Percentiles rank a stretch among this genome's conserved stretches.
These are phyloP conservation scores for Nomada lathburiana DNA, from an alignment of 2,888 invertebrate genomes.

Conservation along the genomic window DNA sequence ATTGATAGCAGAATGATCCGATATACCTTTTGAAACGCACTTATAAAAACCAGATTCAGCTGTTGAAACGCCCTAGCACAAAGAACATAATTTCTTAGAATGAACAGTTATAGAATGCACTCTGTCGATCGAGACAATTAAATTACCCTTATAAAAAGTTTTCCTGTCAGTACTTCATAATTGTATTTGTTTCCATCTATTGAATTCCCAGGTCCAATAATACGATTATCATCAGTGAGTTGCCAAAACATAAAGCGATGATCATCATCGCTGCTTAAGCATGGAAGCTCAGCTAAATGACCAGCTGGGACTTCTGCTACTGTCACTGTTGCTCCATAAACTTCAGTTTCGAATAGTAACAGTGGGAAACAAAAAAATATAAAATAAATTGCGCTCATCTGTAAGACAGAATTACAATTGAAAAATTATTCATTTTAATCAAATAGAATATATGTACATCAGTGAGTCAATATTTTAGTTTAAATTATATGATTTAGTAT, in stretches of 20 bases:
- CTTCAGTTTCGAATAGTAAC: slow-evolving; percentile 57
- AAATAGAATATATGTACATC: neutral
- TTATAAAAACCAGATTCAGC: slow-evolving; percentile 88
- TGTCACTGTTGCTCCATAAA: slow-evolving; percentile 69
- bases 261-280: slow-evolving; percentile 88
- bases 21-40: slow-evolving; percentile 87
- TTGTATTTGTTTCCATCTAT: slow-evolving; percentile 88
- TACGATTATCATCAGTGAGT: slow-evolving; percentile 85
- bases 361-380: slow-evolving; percentile 68
- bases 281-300: slow-evolving; percentile 87
- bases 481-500: slow-evolving; percentile 1
- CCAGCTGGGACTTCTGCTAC: slow-evolving; percentile 86
- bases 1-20: slow-evolving; percentile 85
- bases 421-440: neutral
- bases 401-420: slow-evolving; percentile 48
- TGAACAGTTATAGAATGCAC: neutral
- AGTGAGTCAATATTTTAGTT: neutral
- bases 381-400: slow-evolving; percentile 71
- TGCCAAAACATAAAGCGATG: slow-evolving; percentile 90
- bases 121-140: slow-evolving; percentile 4
- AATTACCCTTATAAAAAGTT: slow-evolving; percentile 88
- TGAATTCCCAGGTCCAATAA: slow-evolving; percentile 88
- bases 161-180: slow-evolving; percentile 89
- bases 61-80: slow-evolving; percentile 86
- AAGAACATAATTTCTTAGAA: slow-evolving; percentile 31